These are phyloP conservation scores for Chelon labrosus DNA, from an alignment of 2,797 vertebrate genomes.

Conservation along the genomic window DNA sequence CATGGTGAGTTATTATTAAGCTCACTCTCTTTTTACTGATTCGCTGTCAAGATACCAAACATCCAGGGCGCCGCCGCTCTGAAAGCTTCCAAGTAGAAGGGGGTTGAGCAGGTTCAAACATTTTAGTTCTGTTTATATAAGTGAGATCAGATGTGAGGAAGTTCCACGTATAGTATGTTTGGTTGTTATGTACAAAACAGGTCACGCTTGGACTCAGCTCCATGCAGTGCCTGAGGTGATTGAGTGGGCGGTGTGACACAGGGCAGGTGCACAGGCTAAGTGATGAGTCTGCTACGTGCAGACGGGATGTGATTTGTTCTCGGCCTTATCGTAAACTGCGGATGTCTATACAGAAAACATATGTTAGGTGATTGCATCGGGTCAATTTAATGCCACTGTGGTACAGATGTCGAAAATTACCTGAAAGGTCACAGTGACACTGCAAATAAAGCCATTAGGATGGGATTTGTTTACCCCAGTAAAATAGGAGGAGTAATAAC, in stretches of 20 bases:
- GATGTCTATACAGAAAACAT: conserved; percentile 62
- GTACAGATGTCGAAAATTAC: conserved; percentile 16
- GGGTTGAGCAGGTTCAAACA: conserved; percentile 46
- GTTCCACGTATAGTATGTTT: conserved; percentile 56
- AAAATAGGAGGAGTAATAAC: conserved; percentile 34
- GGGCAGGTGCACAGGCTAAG: conserved; percentile 74
- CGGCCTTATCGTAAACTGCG: conserved; percentile 36
- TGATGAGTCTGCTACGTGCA: conserved; percentile 74
- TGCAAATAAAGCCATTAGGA: conserved; percentile 36
- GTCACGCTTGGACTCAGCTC: conserved; percentile 75
- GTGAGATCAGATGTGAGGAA: conserved; percentile 64
- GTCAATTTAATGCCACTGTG: conserved; percentile 23
- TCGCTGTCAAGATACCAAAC: conserved; percentile 10
- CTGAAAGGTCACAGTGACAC: not conserved
- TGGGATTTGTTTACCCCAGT: conserved; percentile 6
- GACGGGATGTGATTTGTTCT: conserved; percentile 55
- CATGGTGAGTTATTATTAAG: conserved; percentile 41
- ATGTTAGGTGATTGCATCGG: conserved; percentile 1
- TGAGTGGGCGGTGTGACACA: conserved; percentile 64
- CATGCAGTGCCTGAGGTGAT: conserved; percentile 55
- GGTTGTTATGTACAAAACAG: conserved; percentile 76
- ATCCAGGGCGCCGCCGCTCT: conserved; percentile 2
- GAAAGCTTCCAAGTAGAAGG: conserved; percentile 8
- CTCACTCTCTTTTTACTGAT: conserved; percentile 7
- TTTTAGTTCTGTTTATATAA: conserved; percentile 66